Evolutionary conservation across 2,797 vertebrate species (phyloP).

Genomic region (Hyperoplus lanceolatus): DNA sequence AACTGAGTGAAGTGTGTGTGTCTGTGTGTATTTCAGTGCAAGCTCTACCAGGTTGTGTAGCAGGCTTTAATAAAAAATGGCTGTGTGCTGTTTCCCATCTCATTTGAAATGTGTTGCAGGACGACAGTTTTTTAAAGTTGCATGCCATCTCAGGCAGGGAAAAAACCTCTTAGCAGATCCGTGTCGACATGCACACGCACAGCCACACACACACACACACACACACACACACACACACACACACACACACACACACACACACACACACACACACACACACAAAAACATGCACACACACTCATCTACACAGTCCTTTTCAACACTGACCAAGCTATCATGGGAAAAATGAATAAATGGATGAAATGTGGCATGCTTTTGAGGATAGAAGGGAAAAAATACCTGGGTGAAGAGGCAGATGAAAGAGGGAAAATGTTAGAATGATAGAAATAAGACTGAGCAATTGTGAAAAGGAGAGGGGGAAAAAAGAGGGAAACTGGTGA

Average conservation of each 20-base stretch:
- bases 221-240: no score
- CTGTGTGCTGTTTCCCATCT: constrained; percentile 58
- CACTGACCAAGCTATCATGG: constrained; percentile 57
- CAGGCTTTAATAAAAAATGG: constrained; percentile 51
- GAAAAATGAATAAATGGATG: constrained; percentile 72
- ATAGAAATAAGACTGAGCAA: constrained; percentile 66
- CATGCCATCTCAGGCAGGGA: constrained; percentile 45
- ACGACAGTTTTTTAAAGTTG: constrained; percentile 68
- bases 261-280: constrained; percentile 21
- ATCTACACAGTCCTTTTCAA: constrained; percentile 10
- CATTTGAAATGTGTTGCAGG: constrained; percentile 68
- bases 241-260: background rate
- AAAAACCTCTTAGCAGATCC: constrained; percentile 49
- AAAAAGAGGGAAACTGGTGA: constrained; percentile 58
- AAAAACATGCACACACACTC: constrained; percentile 4
- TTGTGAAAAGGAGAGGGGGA: constrained; percentile 31
- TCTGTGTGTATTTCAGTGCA: constrained; percentile 17
- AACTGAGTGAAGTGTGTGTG: constrained; percentile 18
- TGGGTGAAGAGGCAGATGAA: constrained; percentile 44
- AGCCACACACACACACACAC: background rate
- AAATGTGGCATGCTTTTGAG: constrained; percentile 57
- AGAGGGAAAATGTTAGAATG: constrained; percentile 44
- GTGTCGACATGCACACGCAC: no score
- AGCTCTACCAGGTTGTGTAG: constrained; percentile 38
- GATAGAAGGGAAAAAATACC: constrained; percentile 27